phyloP scores from a whole-genome alignment of 2,888 invertebrate genomes.

The Spatulosminthurus flaviceps region DNA sequence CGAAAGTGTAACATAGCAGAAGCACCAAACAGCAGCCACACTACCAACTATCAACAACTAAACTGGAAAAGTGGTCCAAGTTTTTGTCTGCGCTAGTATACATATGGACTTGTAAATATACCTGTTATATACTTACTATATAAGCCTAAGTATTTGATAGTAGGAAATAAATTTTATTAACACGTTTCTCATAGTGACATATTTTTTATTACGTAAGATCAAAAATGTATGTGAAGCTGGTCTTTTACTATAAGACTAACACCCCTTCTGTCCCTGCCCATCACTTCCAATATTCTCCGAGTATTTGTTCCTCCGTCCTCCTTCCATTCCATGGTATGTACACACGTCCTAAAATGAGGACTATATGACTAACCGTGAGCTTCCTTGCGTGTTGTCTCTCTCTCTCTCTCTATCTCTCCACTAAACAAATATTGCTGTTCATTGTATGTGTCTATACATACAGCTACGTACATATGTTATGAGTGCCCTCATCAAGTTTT shows the following conservation, averaged over 20 bases:
- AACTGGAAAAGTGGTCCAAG: neutral
- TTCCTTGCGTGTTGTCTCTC: slow-evolving; percentile 4
- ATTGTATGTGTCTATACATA: neutral
- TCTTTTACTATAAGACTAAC: slow-evolving; percentile 9
- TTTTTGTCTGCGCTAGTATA: too few relatives aligned
- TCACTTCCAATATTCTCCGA: slow-evolving; percentile 9
- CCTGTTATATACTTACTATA: neutral
- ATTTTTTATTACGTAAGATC: neutral
- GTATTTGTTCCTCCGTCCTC: too few relatives aligned
- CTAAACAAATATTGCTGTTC: slow-evolving; percentile 2
- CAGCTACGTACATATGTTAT: neutral
- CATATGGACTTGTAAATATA: too few relatives aligned
- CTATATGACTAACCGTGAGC: neutral
- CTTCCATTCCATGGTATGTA: too few relatives aligned
- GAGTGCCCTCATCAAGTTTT: slow-evolving; percentile 2
- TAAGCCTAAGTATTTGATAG: neutral
- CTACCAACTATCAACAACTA: neutral
- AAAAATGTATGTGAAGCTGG: neutral
- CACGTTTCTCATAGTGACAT: neutral
- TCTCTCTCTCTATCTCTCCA: too few relatives aligned
- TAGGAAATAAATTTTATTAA: slow-evolving; percentile 24
- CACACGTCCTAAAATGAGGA: neutral
- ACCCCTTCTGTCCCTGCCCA: slow-evolving; percentile 6
- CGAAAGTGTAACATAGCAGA: slow-evolving; percentile 8
- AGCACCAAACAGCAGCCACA: neutral